These are phyloP conservation scores for Halocynthia aurantium DNA, from an alignment of 23 tunicate genomes.

Conservation along the genomic window DNA sequence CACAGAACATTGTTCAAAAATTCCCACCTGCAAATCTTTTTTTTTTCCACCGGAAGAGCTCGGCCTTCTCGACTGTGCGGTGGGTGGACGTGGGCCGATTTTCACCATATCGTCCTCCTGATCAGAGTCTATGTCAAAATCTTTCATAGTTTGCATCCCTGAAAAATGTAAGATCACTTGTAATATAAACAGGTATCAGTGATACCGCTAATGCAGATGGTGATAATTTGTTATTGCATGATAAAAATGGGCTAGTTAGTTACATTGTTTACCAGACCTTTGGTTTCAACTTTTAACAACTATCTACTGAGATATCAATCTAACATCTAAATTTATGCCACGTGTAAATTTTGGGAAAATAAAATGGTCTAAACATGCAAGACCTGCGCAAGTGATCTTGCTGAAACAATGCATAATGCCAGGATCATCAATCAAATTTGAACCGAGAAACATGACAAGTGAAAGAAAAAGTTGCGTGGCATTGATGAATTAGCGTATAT, in stretches of 20 bases:
- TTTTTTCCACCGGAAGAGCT: slow-evolving; percentile 24
- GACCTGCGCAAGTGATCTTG: too few species aligned
- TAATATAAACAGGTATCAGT: not conserved
- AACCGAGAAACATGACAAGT: not conserved
- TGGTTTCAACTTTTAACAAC: too few species aligned
- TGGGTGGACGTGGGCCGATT: slow-evolving; percentile 82
- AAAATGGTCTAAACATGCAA: too few species aligned
- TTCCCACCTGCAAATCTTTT: slow-evolving; percentile 7
- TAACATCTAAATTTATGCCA: too few species aligned
- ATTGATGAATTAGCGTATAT: too few species aligned
- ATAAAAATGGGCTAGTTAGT: not conserved
- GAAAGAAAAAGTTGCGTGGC: too few species aligned
- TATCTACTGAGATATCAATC: too few species aligned
- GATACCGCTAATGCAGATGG: too few species aligned
- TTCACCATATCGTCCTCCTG: slow-evolving; percentile 56
- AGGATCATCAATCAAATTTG: slow-evolving; percentile 1
- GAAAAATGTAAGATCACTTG: not conserved
- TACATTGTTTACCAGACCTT: too few species aligned
- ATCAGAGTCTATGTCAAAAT: slow-evolving; percentile 57
- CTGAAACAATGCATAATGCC: too few species aligned
- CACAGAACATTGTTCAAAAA: slow-evolving; percentile 1
- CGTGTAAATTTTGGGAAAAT: too few species aligned
- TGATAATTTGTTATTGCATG: not conserved
- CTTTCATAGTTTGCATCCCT: slow-evolving; percentile 43
- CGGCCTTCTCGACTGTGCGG: slow-evolving; percentile 45